phyloP scores from a whole-genome alignment of 2,888 invertebrate genomes.

The Synanthedon vespiformis region DNA sequence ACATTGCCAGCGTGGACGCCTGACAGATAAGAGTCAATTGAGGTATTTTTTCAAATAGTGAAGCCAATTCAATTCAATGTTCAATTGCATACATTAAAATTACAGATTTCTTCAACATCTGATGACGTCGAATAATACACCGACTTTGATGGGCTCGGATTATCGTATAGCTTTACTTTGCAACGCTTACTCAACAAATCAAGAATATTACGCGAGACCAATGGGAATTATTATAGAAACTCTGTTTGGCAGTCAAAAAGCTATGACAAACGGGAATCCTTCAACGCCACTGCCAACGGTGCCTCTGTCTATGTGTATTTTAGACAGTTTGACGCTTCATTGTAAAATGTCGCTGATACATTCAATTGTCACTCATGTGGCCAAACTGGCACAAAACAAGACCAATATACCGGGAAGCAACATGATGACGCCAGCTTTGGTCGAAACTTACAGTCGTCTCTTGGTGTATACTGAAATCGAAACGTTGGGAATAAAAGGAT shows the following conservation, averaged over 20 bases:
- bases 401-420: conserved; percentile 77
- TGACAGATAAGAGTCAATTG: too few relatives aligned
- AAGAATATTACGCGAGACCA: conserved; percentile 89
- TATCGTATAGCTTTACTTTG: conserved; percentile 92
- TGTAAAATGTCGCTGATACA: conserved; percentile 93
- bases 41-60: too few relatives aligned
- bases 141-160: conserved; percentile 84
- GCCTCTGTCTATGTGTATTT: conserved; percentile 90
- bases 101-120: conserved; percentile 87
- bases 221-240: conserved; percentile 94
- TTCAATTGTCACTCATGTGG: conserved; percentile 87
- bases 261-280: conserved; percentile 61
- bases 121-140: conserved; percentile 78
- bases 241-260: conserved; percentile 78
- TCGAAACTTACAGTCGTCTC: conserved; percentile 94
- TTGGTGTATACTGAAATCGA: conserved; percentile 97
- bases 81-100: conserved; percentile 1
- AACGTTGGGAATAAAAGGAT: conserved; percentile 95
- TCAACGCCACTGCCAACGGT: conserved; percentile 78
- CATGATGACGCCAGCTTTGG: conserved; percentile 86
- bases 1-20: too few relatives aligned
- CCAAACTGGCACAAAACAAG: conserved; percentile 90
- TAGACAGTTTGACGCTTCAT: conserved; percentile 95
- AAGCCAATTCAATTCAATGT: too few relatives aligned
- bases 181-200: conserved; percentile 95